Base-by-base conservation (phyloP, 2,888 invertebrate species). In the Listrodromus nycthemerus region DNA sequence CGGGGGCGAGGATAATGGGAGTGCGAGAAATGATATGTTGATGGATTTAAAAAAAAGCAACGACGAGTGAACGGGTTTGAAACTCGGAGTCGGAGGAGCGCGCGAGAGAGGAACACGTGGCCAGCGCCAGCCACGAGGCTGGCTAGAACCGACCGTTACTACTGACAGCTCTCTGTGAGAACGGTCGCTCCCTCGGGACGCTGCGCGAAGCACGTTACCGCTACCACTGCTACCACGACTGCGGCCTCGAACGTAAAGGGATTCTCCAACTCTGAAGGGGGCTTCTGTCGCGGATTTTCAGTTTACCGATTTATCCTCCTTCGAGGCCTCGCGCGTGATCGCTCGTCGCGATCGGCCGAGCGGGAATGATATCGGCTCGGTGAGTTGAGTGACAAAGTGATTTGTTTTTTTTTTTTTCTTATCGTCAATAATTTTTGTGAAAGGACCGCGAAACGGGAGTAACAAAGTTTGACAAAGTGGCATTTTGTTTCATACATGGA, bases 51-150 rank as follows among this genome's bases (percentile, higher is more conserved):
- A 45, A 13, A 45, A 45, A 16, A 45, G 33, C 67, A 75, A 70
- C 58, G 58, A 80, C 80, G 80, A 71, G 79, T 71, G 55, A 52
- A 61, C 30, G n/a, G 10, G 65, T 73, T 73, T 27, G 63, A n/a
- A 50, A 75, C 10, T 61, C 50, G 78, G 63, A 45, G 83, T 74
- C 27, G 24, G 74, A 70, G 74, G 61, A 75, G 70, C 48, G 79
- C 75, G 45, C 75, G 52, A 58, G 84, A 61, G 81, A 41, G 66
- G 78, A 81, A 84, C 84, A 79, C 79, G 84, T 79, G 78, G 81
- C 81, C 74, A 84, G 84, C 66, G 81, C 84, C 55, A 61, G 79
- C 84, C 84, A 84, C 84, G 84, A 84, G 84, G 84, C 79, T 84
- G 84, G 79, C 84, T 70, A 75, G 75, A 71, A 76, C 65, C 77